Percentiles rank a stretch among this genome's conserved stretches.
Conservation (phyloP, 2,113 vertebrate genomes). For the Todiramphus saurophagus region DNA sequence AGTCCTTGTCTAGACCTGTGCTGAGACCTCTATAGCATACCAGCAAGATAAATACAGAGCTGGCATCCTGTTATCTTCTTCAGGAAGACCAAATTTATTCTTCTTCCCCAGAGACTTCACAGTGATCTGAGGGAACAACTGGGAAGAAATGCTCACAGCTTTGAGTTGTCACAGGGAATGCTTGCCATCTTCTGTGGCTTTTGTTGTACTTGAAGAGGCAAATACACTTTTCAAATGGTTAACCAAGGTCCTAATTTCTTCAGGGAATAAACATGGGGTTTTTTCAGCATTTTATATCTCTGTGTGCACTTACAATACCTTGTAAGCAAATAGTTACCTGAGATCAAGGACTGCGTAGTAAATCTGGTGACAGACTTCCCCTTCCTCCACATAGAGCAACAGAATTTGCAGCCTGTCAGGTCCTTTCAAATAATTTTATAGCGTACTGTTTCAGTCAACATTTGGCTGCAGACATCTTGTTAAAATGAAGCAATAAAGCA, state of each 20-base stretch:
- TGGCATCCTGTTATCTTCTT: neutral
- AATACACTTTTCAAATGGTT: neutral
- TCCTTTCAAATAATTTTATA: slow-evolving; percentile 6
- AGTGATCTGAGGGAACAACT: neutral
- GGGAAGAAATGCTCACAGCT: neutral
- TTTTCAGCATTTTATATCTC: neutral
- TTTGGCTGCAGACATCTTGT: neutral
- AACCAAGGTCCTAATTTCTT: neutral
- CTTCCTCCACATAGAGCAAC: neutral
- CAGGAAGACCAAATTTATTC: neutral
- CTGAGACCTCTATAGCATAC: neutral
- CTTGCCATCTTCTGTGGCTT: neutral
- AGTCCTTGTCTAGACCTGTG: neutral
- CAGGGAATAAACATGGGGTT: neutral
- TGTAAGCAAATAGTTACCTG: neutral
- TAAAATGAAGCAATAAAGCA: slow-evolving; percentile 49
- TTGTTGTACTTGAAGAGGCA: neutral
- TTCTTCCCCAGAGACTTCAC: neutral
- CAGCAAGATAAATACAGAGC: neutral
- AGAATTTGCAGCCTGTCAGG: neutral
- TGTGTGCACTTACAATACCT: neutral
- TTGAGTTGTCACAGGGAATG: neutral
- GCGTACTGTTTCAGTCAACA: neutral
- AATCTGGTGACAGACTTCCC: neutral
- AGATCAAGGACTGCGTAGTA: neutral